A percentile compares a stretch with the other conserved stretches of the same genome.
phyloP scores from a whole-genome alignment of 2,888 invertebrate species.

The Lymantria monacha region DNA sequence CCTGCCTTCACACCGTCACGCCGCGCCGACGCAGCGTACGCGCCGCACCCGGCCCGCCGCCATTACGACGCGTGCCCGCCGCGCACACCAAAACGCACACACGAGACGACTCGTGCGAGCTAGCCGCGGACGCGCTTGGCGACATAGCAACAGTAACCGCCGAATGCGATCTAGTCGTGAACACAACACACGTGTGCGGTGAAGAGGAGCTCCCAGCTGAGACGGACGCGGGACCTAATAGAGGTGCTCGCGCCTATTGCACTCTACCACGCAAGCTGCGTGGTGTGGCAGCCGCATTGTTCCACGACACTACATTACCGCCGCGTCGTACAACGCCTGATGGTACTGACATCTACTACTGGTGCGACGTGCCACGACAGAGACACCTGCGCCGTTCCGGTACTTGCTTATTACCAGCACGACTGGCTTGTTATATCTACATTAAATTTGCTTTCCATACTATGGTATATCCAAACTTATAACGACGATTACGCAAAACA shows the following conservation, averaged over 20 bases:
- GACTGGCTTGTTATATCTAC: too few relatives aligned
- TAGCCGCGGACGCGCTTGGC: slow-evolving; percentile 42
- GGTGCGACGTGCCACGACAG: slow-evolving; percentile 90
- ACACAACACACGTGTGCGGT: slow-evolving; percentile 75
- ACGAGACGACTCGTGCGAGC: slow-evolving; percentile 69
- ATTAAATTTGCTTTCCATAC: too few relatives aligned
- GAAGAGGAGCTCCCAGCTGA: slow-evolving; percentile 85
- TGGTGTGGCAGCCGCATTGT: slow-evolving; percentile 54
- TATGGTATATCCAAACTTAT: too few relatives aligned
- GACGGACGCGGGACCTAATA: slow-evolving; percentile 24
- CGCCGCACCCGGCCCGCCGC: slow-evolving; percentile 42
- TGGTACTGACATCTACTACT: slow-evolving; percentile 92
- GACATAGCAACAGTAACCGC: slow-evolving; percentile 23
- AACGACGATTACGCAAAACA: too few relatives aligned
- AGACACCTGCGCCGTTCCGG: slow-evolving; percentile 72
- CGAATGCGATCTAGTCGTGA: slow-evolving; percentile 4
- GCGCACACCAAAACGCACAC: slow-evolving; percentile 34
- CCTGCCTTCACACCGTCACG: slow-evolving; percentile 71
- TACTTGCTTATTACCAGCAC: slow-evolving; percentile 39
- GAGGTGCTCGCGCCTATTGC: slow-evolving; percentile 71
- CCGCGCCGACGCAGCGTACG: slow-evolving; percentile 45
- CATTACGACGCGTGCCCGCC: slow-evolving; percentile 43
- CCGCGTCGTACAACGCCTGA: slow-evolving; percentile 90
- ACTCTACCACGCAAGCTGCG: slow-evolving; percentile 72
- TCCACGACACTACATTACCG: slow-evolving; percentile 74